Conservation (phyloP, 53 echinoderm and acorn worm genomes). For the Hippasteria phrygiana region DNA sequence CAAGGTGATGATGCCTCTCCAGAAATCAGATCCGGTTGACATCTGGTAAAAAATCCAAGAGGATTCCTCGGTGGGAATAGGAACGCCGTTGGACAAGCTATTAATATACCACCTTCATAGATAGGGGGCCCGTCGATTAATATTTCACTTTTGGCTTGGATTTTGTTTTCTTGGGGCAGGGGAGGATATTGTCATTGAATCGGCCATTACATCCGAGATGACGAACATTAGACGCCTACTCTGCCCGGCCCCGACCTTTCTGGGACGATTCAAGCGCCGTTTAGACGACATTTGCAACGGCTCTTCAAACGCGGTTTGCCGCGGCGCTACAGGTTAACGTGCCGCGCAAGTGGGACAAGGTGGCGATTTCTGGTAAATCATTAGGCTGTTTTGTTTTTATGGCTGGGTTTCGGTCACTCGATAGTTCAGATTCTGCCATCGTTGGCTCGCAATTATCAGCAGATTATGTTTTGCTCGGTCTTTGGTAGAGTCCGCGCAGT, state of each 20-base stretch:
- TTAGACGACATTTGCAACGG: neutral
- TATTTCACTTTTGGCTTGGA: neutral
- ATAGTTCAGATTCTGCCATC: neutral
- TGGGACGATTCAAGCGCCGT: neutral
- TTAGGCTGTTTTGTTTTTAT: neutral
- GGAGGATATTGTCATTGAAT: neutral
- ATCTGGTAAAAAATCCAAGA: conserved; percentile 2
- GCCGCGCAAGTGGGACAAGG: neutral
- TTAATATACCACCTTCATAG: neutral
- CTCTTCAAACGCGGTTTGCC: no score
- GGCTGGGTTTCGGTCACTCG: neutral
- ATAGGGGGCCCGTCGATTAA: neutral
- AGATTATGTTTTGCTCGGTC: no score
- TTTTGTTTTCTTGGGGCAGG: neutral
- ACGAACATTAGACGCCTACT: neutral
- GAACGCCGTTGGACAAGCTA: neutral
- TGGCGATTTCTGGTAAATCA: neutral
- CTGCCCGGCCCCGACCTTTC: neutral
- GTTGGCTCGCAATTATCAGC: no score
- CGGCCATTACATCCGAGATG: neutral
- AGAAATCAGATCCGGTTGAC: conserved; percentile 11
- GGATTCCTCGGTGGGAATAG: neutral
- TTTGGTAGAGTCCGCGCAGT: no score
- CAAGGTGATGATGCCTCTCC: neutral
- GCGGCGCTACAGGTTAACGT: no score